Evolutionary conservation across 2,888 invertebrate genomes (phyloP), one percentile per base, ranked within the genome.

Genomic region (Oeneis ivallda): DNA sequence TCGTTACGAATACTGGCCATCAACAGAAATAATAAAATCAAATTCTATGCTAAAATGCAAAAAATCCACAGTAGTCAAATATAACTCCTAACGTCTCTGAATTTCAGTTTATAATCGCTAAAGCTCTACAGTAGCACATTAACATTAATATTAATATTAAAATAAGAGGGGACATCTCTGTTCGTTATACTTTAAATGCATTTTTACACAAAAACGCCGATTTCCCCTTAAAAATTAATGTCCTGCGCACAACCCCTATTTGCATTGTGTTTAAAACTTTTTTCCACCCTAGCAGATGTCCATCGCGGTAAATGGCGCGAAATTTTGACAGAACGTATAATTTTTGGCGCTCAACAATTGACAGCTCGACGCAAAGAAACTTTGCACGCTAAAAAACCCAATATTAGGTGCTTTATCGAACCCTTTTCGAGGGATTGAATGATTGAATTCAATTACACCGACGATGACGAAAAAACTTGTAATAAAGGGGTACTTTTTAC

Each of bases 151-250:
- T 39, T 26, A 78, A 83, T 86, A 90, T 89, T 87, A 78, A 87
- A 89, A 88, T 87, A 78, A 89, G 84, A 37, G 89, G 89, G 89
- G 87, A 85, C 79, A 79, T 68, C 68, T 70, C 71, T 73, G 79
- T 52, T 76, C 81, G 89, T 80, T 89, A 85, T 85, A 89, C 79
- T 91, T 90, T 89, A 90, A 90, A 87, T 89, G 87, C 84, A 84
- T 87, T 89, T 89, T 86, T 82, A 81, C 75, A 77, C 86, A 91
- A 90, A 91, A 70, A 89, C 83, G 81, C 72, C 79, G 75, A 79
- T 83, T 86, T 87, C 83, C 85, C 89, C 91, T 89, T 86, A 89
- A 92, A 92, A 91, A 87, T 86, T 85, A 82, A 90, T 88, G 86
- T 87, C 81, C 79, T 77, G 77, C 76, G 77, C 75, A 66, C 81